Evolutionary conservation across 2,888 invertebrate species (phyloP).

Genomic region (Syrphus vitripennis): DNA sequence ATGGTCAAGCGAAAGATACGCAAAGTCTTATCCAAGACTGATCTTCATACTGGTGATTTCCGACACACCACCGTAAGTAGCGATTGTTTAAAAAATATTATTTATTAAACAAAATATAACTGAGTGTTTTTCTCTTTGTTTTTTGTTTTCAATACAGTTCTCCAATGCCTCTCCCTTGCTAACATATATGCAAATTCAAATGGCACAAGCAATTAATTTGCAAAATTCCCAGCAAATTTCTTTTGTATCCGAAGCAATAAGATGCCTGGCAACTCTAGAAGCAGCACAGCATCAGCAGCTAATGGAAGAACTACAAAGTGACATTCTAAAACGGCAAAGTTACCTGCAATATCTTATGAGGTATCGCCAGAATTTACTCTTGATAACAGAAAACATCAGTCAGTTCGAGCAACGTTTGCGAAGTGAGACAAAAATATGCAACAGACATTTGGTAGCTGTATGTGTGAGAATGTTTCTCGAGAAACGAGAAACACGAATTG

Average conservation of each 20-base stretch:
- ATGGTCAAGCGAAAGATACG: slow-evolving; percentile 91
- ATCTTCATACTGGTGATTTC: slow-evolving; percentile 87
- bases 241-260: slow-evolving; percentile 91
- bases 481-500: slow-evolving; percentile 87
- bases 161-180: slow-evolving; percentile 82
- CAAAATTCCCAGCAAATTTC: slow-evolving; percentile 90
- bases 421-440: slow-evolving; percentile 87
- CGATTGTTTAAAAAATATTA: neutral
- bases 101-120: neutral
- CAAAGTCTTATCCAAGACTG: slow-evolving; percentile 93
- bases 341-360: slow-evolving; percentile 92
- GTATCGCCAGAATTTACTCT: slow-evolving; percentile 90
- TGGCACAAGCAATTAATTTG: slow-evolving; percentile 91
- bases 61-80: slow-evolving; percentile 82
- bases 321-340: slow-evolving; percentile 88
- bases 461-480: slow-evolving; percentile 92
- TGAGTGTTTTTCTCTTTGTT: neutral
- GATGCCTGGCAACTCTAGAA: slow-evolving; percentile 89
- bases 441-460: slow-evolving; percentile 87
- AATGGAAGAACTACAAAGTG: slow-evolving; percentile 88
- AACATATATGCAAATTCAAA: slow-evolving; percentile 87
- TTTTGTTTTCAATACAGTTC: slow-evolving; percentile 73
- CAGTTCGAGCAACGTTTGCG: slow-evolving; percentile 84
- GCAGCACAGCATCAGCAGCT: slow-evolving; percentile 87
- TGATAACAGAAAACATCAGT: slow-evolving; percentile 87